Conservation (phyloP, 2,113 vertebrate species). For the Poecile atricapillus region DNA sequence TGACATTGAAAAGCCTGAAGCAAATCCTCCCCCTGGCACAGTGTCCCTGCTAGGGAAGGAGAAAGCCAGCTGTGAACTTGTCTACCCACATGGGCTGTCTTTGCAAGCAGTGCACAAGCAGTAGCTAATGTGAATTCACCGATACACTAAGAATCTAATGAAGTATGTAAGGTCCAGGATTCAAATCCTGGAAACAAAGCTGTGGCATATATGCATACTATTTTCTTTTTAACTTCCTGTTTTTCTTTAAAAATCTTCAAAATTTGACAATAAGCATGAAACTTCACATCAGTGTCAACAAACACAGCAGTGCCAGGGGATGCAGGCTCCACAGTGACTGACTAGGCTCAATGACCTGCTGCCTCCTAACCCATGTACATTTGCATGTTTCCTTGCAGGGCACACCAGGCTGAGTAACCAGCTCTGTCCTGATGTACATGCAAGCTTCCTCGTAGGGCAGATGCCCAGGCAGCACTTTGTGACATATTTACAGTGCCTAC, state of each 20-base stretch:
- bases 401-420: background rate
- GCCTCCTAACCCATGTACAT: background rate
- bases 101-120: background rate
- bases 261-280: background rate
- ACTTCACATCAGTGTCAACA: background rate
- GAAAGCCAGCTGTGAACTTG: background rate
- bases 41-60: background rate
- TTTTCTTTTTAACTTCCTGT: background rate
- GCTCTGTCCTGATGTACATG: background rate
- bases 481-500: background rate
- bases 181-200: background rate
- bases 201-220: rapidly evolving
- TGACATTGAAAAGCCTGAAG: background rate
- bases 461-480: background rate
- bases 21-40: background rate
- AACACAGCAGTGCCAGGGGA: background rate
- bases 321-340: rapidly evolving
- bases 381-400: background rate
- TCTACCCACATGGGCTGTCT: background rate
- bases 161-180: background rate
- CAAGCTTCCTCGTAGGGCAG: background rate
- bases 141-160: background rate
- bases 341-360: background rate
- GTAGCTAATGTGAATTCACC: background rate
- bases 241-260: background rate